Evolutionary conservation across 2,888 invertebrate genomes (phyloP), one percentile per base, ranked within the genome.

Genomic region (Nymphalis urticae): DNA sequence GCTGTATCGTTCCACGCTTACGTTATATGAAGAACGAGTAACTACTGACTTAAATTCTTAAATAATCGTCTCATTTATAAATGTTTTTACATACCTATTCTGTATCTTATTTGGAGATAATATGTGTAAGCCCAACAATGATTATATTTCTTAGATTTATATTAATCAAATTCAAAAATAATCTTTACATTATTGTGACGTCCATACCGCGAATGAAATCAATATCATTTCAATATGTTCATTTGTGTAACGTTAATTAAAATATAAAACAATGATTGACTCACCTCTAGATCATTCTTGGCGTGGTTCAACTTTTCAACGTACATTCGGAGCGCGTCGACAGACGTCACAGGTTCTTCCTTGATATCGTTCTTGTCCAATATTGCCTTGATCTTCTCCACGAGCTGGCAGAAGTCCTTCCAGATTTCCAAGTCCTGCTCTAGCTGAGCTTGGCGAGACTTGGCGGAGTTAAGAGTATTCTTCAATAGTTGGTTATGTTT

Each of bases 401-500:
- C 93, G 27, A 95, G 94, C 79, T 96, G 95, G 70, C 95, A 95
- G 86, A 97, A 98, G 81, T 97, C 96, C 80, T 96, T 96, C 97
- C 97, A 98, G 65, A 96, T 95, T 77, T 96, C 96, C 16, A 95
- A 93, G 76, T 97, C 96, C 83, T 97, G 96, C 81, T 98, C 97
- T 71, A 98, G 85, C 71, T 95, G 95, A 0, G 96, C 96, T 79
- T 95, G 95, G 73, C 96, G 95, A 1, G 96, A 96, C 79, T 97
- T 96, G 0, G 98, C 97, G 4, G 96, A 95, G 81, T 97, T 96
- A 73, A 97, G 86, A 0, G 96, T 97, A 76, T 97, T 97, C 82
- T 97, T 96, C 75, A 97, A 84, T 50, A 96, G 87, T 77, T 97
- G 97, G 54, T 96, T 97, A 81, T 97, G 95, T 75, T 96, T 95